Evolutionary conservation across 2,113 vertebrate species (phyloP).

Genomic region (Bubo bubo): DNA sequence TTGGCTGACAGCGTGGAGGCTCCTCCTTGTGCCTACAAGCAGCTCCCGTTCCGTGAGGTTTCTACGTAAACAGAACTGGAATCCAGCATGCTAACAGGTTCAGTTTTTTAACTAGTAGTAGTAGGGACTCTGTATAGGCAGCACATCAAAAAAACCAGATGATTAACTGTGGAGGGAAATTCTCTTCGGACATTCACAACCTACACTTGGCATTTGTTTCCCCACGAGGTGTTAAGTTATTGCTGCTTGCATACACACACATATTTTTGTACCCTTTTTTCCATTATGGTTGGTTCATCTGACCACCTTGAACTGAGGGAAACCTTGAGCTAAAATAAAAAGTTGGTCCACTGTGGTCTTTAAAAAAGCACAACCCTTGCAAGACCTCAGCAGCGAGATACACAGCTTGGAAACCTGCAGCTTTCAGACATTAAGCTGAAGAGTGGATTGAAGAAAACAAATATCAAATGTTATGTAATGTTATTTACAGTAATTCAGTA

Average conservation of each 20-base stretch:
- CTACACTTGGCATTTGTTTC: not conserved
- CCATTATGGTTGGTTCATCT: not conserved
- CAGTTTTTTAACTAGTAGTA: not conserved
- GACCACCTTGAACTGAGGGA: not conserved
- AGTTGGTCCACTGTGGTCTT: not conserved
- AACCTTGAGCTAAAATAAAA: not conserved
- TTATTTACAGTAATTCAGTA: not conserved
- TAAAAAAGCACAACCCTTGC: not conserved
- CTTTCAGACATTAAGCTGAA: not conserved
- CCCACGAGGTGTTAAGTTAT: not conserved
- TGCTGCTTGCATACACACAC: not conserved
- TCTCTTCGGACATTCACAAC: not conserved
- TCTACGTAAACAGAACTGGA: not conserved
- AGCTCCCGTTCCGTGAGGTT: not conserved
- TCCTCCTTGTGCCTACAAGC: not conserved
- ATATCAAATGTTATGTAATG: not conserved
- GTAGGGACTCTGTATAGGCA: not conserved
- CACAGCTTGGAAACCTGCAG: not conserved
- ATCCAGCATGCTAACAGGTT: not conserved
- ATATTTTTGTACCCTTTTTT: not conserved
- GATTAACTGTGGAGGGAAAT: not conserved
- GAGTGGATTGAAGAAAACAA: not conserved
- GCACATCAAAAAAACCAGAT: not conserved
- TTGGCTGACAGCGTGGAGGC: not conserved
- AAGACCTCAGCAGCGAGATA: not conserved